A percentile compares a stretch with the other conserved stretches of the same genome.
Conservation (phyloP, 2,888 invertebrate genomes). For the Phortica okadai region DNA sequence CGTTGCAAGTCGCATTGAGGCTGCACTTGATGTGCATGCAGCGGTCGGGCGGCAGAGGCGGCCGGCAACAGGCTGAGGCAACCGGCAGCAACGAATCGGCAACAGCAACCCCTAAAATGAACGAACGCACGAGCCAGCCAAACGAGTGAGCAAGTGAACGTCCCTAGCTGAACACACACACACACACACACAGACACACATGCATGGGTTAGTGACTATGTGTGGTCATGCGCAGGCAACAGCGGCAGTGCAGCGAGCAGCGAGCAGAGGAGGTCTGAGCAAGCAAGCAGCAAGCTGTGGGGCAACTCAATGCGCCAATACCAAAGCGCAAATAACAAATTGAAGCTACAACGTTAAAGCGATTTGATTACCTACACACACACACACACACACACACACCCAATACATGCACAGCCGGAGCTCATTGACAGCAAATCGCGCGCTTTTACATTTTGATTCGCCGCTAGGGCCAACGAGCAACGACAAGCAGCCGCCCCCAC, state of each 20-base stretch:
- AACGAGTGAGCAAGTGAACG: neutral
- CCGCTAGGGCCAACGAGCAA: conserved; percentile 22
- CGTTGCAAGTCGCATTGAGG: conserved; percentile 13
- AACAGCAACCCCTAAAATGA: conserved; percentile 25
- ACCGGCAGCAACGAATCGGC: conserved; percentile 14
- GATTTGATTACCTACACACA: neutral
- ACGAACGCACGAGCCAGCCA: neutral
- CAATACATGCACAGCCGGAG: neutral
- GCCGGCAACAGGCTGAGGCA: too few relatives aligned
- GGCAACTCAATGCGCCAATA: conserved; percentile 6
- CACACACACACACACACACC: neutral
- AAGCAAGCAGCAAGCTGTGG: neutral
- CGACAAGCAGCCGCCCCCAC: neutral
- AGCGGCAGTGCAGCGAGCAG: conserved; percentile 41
- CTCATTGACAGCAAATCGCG: conserved; percentile 31
- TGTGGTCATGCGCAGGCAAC: conserved; percentile 65
- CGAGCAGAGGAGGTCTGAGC: conserved; percentile 37
- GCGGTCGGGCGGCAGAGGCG: neutral
- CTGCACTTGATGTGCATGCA: neutral
- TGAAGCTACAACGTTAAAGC: neutral
- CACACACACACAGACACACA: conserved; percentile 2
- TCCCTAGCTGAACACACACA: conserved; percentile 12
- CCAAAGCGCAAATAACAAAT: conserved; percentile 3
- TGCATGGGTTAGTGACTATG: conserved; percentile 21
- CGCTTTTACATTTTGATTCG: conserved; percentile 31